Conservation (phyloP, 2,113 vertebrate genomes). For the Solea senegalensis region DNA sequence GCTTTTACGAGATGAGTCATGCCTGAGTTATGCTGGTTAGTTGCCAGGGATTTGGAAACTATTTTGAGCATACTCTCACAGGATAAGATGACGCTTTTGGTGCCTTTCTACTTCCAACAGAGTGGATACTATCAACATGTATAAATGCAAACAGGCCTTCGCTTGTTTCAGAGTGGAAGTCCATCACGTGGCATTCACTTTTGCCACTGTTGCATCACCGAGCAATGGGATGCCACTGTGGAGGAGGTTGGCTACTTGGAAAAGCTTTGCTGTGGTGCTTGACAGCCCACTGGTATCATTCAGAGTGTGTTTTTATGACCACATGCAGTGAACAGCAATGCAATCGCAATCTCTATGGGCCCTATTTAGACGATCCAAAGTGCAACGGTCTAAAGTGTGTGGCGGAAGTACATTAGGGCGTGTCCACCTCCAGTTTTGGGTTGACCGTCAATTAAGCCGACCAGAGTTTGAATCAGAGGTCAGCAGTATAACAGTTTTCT, state of each 20-base stretch:
- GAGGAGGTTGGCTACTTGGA: neutral
- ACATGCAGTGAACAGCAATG: neutral
- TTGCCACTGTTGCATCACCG: neutral
- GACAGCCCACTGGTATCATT: neutral
- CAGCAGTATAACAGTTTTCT: too few species aligned
- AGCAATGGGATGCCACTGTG: neutral
- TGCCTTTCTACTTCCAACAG: neutral
- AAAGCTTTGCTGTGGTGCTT: neutral
- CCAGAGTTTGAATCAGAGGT: too few species aligned
- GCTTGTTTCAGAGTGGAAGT: neutral
- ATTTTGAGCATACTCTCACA: neutral
- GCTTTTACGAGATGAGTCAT: too few species aligned
- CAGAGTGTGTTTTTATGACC: neutral
- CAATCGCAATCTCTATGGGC: too few species aligned
- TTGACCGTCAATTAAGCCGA: too few species aligned
- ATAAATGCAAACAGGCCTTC: neutral
- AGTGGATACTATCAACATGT: neutral
- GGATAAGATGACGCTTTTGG: neutral
- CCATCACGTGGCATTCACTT: neutral
- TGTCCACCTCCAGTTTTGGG: too few species aligned
- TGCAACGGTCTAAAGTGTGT: too few species aligned
- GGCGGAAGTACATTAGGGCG: too few species aligned
- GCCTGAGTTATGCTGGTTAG: too few species aligned
- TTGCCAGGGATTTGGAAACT: too few species aligned
- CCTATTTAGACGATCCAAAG: too few species aligned